Percentiles rank a stretch among this genome's conserved stretches.
phyloP scores from a whole-genome alignment of 2,797 vertebrate species.

The Alectoris magna region DNA sequence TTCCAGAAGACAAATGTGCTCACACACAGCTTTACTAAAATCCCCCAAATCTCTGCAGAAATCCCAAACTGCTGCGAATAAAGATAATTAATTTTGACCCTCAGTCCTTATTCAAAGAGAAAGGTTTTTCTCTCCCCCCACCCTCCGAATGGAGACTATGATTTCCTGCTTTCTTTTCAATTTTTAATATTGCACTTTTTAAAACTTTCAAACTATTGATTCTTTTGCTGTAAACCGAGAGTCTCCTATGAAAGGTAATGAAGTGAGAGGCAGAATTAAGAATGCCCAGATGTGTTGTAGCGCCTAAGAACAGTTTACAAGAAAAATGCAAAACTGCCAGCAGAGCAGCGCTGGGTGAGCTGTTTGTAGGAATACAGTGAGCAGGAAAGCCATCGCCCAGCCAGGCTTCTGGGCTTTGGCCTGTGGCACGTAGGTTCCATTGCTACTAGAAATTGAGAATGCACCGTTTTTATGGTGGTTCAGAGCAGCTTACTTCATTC shows the following conservation, averaged over 20 bases:
- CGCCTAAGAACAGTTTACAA: constrained; percentile 56
- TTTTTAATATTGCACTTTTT: constrained; percentile 69
- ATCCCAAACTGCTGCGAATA: background rate
- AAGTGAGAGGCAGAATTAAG: constrained; percentile 73
- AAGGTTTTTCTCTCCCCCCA: background rate
- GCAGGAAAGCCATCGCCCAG: constrained; percentile 36
- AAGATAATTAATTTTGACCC: constrained; percentile 48
- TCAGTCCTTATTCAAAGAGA: background rate
- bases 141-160: constrained; percentile 25
- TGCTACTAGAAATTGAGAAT: constrained; percentile 44
- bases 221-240: constrained; percentile 62
- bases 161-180: constrained; percentile 67
- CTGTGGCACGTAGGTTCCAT: constrained; percentile 3
- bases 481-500: background rate
- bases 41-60: constrained; percentile 8
- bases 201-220: constrained; percentile 69
- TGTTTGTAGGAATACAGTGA: constrained; percentile 63
- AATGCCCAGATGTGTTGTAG: constrained; percentile 71
- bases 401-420: constrained; percentile 46
- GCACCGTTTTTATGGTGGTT: background rate
- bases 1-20: background rate
- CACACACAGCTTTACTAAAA: background rate
- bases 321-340: constrained; percentile 67
- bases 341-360: constrained; percentile 27
- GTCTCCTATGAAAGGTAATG: constrained; percentile 71